Conservation (phyloP, 1,140 invertebrate species). For the Drosophila santomea region DNA sequence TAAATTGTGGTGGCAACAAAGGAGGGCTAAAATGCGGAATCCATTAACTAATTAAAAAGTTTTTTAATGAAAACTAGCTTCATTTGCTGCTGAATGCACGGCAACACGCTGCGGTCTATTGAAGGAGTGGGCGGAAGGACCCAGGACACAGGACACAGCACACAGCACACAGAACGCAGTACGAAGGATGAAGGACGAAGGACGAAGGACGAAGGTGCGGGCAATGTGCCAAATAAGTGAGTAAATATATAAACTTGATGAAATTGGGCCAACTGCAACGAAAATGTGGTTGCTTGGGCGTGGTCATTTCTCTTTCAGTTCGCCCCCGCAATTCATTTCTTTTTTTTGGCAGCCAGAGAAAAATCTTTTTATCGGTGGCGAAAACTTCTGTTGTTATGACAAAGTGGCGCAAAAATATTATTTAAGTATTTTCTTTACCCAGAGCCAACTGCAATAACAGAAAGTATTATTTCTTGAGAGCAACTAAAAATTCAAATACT, state of each 20-base stretch:
- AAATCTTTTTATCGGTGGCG: slow-evolving; percentile 10
- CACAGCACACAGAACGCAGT: too few relatives aligned
- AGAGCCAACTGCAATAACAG: not conserved
- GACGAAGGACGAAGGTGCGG: slow-evolving; percentile 19
- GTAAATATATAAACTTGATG: slow-evolving; percentile 46
- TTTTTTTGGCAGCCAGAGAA: not conserved
- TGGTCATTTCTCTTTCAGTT: slow-evolving; percentile 24
- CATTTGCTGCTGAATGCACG: slow-evolving; percentile 48
- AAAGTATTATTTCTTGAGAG: too few relatives aligned
- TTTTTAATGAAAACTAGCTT: slow-evolving; percentile 58
- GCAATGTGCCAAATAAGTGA: slow-evolving; percentile 41
- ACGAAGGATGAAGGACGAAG: not conserved
- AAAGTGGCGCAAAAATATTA: slow-evolving; percentile 16
- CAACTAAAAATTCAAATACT: not conserved
- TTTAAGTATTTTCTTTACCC: slow-evolving; percentile 1
- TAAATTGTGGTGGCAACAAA: slow-evolving; percentile 20
- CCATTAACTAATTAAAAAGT: slow-evolving; percentile 67
- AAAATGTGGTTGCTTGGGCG: slow-evolving; percentile 50
- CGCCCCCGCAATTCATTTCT: not conserved
- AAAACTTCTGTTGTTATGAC: slow-evolving; percentile 33
- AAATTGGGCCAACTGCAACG: slow-evolving; percentile 52
- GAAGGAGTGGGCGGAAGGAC: slow-evolving; percentile 15
- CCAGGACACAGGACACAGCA: too few relatives aligned
- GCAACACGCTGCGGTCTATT: slow-evolving; percentile 53
- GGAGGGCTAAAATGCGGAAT: slow-evolving; percentile 20